Base-by-base conservation (phyloP, 2,113 vertebrate genomes). In the Callorhinus ursinus region DNA sequence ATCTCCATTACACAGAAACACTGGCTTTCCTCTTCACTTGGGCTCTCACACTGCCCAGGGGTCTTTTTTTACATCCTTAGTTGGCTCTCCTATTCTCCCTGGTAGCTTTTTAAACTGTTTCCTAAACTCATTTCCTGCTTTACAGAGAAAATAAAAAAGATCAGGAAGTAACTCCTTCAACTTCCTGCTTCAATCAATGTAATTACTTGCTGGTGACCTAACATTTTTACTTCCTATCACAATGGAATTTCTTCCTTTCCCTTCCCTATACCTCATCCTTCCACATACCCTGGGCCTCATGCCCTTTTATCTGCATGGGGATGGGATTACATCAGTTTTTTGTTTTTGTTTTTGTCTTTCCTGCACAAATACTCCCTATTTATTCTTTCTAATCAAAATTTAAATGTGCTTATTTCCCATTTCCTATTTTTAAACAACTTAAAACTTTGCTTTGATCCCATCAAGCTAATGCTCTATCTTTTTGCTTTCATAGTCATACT, bases 391-490 rank as follows among this genome's bases (percentile, higher is more conserved):
- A 88, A 88, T 59, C 13, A 77, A 69, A 88, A 80, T 94, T 57
- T 94, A 59, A 36, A 19, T 79, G 65, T 67, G 19, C 46, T 51
- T 69, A 24, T 72, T 81, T 82, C 87, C 55, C 21, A 46, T 55
- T 82, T 94, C n/a, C 19, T 74, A n/a, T 28, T 63, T 90, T 83
- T 83, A 76, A 83, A 51, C 24, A 82, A 95, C 57, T 55, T n/a
- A 84, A 95, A 83, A 61, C 36, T 77, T 85, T 59, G 49, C 4
- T 63, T 46, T 76, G n/a, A 76, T 82, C 26, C 19, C 57, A 46
- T 90, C 33, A 53, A 88, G 14, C 15, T 51, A 65, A 33, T 74
- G 5, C 26, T 2, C 5, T 33, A 53, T 82, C 77, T 65, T 88
- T 65, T 88, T 90, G 13, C 79, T 65, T 83, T 72, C 63, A 71